Conservation (phyloP, 2,113 vertebrate genomes). For the Cephalopterus ornatus region DNA sequence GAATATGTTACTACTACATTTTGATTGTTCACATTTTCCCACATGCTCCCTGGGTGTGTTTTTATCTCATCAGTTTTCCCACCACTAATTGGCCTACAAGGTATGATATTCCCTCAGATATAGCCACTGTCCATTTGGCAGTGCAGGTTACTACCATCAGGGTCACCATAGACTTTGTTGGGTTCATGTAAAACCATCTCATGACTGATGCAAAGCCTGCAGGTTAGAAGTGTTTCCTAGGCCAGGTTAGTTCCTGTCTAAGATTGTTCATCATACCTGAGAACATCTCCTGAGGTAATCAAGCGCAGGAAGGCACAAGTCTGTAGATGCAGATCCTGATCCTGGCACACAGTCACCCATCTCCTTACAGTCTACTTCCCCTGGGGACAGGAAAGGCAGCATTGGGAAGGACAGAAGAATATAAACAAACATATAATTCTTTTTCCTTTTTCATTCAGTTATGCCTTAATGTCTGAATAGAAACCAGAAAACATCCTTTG, state of each 20-base stretch:
- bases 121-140: not conserved
- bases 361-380: constrained; percentile 92
- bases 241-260: not conserved
- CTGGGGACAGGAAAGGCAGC: constrained; percentile 60
- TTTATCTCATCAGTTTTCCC: not conserved
- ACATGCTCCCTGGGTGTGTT: not conserved
- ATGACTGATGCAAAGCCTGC: not conserved
- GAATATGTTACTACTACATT: not conserved
- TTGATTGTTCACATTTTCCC: not conserved
- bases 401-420: not conserved
- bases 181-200: not conserved
- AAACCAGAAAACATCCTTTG: not conserved
- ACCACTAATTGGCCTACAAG: not conserved
- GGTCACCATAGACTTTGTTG: not conserved
- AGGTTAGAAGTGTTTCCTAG: not conserved
- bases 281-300: constrained; percentile 95
- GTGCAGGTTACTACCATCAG: not conserved
- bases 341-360: constrained; percentile 85
- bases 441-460: not conserved
- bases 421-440: not conserved
- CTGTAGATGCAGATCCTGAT: constrained; percentile 83
- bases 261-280: constrained; percentile 76
- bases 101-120: not conserved
- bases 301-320: constrained; percentile 94
- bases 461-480: not conserved